Evolutionary conservation across 2,888 invertebrate genomes (phyloP).

Genomic region (Halocaridina rubra): DNA sequence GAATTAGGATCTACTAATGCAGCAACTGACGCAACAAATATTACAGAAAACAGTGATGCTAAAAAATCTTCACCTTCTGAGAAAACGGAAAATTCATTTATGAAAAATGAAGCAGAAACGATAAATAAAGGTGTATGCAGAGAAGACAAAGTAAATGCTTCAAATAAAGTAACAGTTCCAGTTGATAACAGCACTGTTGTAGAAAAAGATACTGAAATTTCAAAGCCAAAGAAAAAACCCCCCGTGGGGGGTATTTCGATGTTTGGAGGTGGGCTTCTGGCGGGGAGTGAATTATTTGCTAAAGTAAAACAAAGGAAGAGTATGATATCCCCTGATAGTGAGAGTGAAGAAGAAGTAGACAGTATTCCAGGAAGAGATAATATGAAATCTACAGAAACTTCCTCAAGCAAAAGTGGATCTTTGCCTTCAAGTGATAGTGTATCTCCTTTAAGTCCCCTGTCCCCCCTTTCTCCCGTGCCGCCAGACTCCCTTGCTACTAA

Average conservation of each 20-base stretch:
- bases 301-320: conserved; percentile 46
- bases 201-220: not conserved
- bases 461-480: not conserved
- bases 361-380: not conserved
- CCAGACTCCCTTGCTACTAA: not conserved
- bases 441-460: not conserved
- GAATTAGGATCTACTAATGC: no score
- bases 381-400: not conserved
- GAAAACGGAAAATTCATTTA: no score
- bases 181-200: no score
- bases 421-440: not conserved
- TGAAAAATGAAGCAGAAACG: no score
- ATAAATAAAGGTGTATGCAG: not conserved
- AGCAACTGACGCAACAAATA: no score
- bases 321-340: conserved; percentile 24
- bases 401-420: not conserved
- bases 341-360: not conserved
- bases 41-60: no score
- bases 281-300: conserved; percentile 25
- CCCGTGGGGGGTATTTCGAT: conserved; percentile 48
- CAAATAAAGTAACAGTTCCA: no score
- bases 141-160: not conserved
- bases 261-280: conserved; percentile 26
- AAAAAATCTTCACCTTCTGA: no score
- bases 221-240: conserved; percentile 38